A percentile compares a stretch with the other conserved stretches of the same genome.
Evolutionary conservation across 2,888 invertebrate genomes (phyloP).

Genomic region (Tribolium freemani): DNA sequence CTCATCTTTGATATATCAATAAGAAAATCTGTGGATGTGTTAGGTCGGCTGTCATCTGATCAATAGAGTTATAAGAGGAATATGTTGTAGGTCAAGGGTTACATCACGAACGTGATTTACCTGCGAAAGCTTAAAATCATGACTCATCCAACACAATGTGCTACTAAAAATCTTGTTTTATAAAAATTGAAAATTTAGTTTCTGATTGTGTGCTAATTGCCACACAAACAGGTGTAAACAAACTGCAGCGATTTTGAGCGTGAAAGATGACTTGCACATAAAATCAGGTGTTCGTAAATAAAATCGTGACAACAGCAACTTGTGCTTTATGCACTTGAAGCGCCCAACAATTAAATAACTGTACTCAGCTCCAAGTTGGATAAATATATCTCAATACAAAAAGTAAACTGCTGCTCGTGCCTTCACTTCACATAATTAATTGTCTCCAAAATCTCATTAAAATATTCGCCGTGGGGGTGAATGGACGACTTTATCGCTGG

Average conservation of each 20-base stretch:
- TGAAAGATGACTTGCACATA: constrained; percentile 32
- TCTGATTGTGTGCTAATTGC: neutral
- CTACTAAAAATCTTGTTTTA: constrained; percentile 9
- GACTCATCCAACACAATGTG: constrained; percentile 55
- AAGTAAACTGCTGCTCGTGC: constrained; percentile 28
- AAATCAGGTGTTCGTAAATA: constrained; percentile 43
- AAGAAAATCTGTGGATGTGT: constrained; percentile 33
- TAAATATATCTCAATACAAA: constrained; percentile 31
- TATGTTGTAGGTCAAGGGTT: constrained; percentile 38
- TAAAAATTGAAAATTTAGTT: neutral
- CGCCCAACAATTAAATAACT: constrained; percentile 34
- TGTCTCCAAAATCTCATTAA: constrained; percentile 23
- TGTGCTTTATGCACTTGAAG: constrained; percentile 18
- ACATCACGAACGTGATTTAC: constrained; percentile 52
- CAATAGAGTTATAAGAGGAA: constrained; percentile 40
- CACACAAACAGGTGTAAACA: constrained; percentile 14
- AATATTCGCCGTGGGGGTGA: constrained; percentile 37
- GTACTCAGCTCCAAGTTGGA: constrained; percentile 17
- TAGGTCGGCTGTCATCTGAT: constrained; percentile 34
- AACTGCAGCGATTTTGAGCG: constrained; percentile 9
- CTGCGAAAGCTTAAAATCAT: constrained; percentile 52
- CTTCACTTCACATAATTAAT: constrained; percentile 27
- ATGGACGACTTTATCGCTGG: constrained; percentile 41
- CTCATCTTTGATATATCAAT: constrained; percentile 22
- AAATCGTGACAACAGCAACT: constrained; percentile 36